Evolutionary conservation across 1,140 invertebrate genomes (phyloP), one percentile per base, ranked within the genome.

Genomic region (Drosophila nigrodunni): DNA sequence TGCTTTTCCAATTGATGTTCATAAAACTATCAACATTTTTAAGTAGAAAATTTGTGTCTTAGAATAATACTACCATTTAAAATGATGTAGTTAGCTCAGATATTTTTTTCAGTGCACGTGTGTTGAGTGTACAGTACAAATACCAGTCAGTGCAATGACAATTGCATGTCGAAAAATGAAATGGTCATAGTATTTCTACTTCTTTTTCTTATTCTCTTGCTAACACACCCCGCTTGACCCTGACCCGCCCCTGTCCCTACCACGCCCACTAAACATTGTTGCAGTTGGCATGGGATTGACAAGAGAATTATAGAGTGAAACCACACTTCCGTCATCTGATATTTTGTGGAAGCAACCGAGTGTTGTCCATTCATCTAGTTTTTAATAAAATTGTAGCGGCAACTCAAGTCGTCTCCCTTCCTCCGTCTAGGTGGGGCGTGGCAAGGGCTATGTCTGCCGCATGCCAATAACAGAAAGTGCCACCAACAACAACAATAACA

Each of bases 381-480:
- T 87, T 87, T 87, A 87, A 83, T 87, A 88, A 87, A 87, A 86
- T 82, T 79, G 76, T 77, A 59, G 34, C 75, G 54, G 34, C 55
- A 57, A 68, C 41, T 74, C 47, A 43, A 67, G 66, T 2, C 21
- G 10, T 15, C 15, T 15, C 49, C 34, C n/a, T 5, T 25, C 6
- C 50, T 13, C 2, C 35, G 18, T 41, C 25, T 55, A 55, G 47
- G 35, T 60, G 72, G 25, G 58, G 65, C 57, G 64, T 74, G 65
- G 71, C 43, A 62, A 11, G 21, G 39, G 13, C 44, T 34, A 46
- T 59, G 41, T 62, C 72, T 50, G 66, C 43, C 58, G 70, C 49
- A 74, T 74, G 72, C 72, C 72, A 74, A 70, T 74, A 74, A 74
- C 72, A 70, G 58, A 41, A 64, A 68, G 47, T 47, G 49, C 39